These are phyloP conservation scores for Oasisia sp. DNA, from an alignment of 2,888 invertebrate genomes.

Conservation along the genomic window DNA sequence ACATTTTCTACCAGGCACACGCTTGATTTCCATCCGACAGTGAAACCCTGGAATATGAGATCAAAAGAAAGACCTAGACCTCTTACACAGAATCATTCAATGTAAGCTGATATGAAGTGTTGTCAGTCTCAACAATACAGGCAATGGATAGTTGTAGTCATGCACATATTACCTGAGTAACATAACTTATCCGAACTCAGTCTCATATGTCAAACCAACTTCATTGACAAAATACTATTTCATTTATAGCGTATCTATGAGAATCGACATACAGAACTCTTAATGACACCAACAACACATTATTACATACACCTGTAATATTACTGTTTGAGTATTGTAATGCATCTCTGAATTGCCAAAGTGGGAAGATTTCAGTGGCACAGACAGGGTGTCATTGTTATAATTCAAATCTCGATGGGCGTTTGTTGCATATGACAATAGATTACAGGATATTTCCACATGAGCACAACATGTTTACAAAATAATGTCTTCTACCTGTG, in stretches of 20 bases:
- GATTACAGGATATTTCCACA: too few relatives aligned
- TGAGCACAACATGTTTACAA: too few relatives aligned
- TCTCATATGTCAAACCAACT: not conserved
- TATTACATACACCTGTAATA: not conserved
- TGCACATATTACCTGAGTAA: not conserved
- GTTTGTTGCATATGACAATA: too few relatives aligned
- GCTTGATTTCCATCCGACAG: too few relatives aligned
- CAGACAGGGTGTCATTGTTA: not conserved
- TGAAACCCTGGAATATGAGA: too few relatives aligned
- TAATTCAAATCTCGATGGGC: too few relatives aligned
- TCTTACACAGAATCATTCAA: too few relatives aligned
- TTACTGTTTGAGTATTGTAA: conserved; percentile 7
- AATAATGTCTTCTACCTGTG: too few relatives aligned
- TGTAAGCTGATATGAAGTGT: too few relatives aligned
- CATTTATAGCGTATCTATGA: not conserved
- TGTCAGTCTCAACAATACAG: not conserved
- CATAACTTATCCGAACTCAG: not conserved
- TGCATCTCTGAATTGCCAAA: not conserved
- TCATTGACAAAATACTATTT: not conserved
- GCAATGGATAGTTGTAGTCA: not conserved
- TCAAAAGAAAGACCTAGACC: too few relatives aligned
- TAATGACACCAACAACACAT: not conserved
- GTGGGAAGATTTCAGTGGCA: not conserved
- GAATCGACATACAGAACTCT: not conserved
- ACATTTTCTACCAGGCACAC: too few relatives aligned